These are phyloP conservation scores for Eristalis tenax DNA, from an alignment of 2,888 invertebrate species.

Conservation along the genomic window DNA sequence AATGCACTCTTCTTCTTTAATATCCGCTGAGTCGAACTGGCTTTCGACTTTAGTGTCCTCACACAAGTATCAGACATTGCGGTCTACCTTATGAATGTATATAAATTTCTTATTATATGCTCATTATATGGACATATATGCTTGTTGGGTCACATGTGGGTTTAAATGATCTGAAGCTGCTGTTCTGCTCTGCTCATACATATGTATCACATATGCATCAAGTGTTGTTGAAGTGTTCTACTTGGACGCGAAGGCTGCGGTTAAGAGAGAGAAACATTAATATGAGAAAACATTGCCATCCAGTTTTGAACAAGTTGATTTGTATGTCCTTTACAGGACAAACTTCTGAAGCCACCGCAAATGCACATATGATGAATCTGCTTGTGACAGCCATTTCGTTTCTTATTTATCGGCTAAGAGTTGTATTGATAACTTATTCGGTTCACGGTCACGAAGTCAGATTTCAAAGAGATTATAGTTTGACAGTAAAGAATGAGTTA, in stretches of 20 bases:
- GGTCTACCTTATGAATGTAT: background rate
- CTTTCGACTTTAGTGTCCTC: background rate
- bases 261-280: background rate
- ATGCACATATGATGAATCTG: background rate
- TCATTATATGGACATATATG: background rate
- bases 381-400: background rate
- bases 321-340: background rate
- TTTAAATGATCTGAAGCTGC: no score
- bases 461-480: no score
- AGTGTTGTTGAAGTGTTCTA: background rate
- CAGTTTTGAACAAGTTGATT: background rate
- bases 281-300: background rate
- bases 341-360: background rate
- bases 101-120: background rate
- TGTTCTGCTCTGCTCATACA: no score
- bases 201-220: no score
- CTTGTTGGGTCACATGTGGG: background rate
- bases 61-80: background rate
- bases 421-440: background rate
- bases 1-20: background rate
- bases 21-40: background rate
- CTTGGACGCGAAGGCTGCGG: background rate
- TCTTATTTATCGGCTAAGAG: background rate
- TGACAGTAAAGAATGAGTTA: no score
- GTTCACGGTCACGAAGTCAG: no score